Evolutionary conservation across 2,113 vertebrate species (phyloP), one percentile per base, ranked within the genome.

Genomic region (Oncorhynchus nerka): DNA sequence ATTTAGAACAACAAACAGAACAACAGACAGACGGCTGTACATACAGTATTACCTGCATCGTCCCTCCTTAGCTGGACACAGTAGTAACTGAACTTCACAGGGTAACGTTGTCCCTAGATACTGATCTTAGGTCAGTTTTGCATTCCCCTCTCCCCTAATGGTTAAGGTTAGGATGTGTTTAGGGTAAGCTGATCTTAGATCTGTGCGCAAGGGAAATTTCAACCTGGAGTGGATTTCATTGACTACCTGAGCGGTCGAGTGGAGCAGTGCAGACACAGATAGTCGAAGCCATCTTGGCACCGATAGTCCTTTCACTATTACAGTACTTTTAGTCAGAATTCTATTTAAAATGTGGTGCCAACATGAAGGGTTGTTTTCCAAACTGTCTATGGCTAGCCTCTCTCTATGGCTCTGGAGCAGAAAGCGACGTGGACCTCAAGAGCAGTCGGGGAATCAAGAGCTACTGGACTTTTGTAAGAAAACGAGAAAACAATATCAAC

Each of bases 331-430:
- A 45, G 39, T 12, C 68, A 73, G 83, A 86, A 79, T 78, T 79
- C 76, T 83, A 83, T 79, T 84, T 61, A 79, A 68, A 88, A 79
- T 74, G 49, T 30, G 68, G 77, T 77, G 85, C 83, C 83, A 85
- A 34, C 76, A 75, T 69, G 69, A 70, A 81, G 79, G 83, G 78
- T 89, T 83, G 86, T 84, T 84, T 86, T 81, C 84, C 84, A 90
- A 80, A 85, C 81, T 79, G 80, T 88, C 86, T 89, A 81, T 88
- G 75, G 73, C 51, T 19, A 19, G 51, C 51, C 51, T 75, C 76
- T 91, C 83, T 86, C 84, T 76, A 81, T 85, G 87, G 84, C 83
- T 84, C 79, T 83, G 76, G 77, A 84, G 77, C 59, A 75, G 68
- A 83, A 6, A 59, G 45, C 74, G 81, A 51, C 75, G 79, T 72